phyloP scores from a whole-genome alignment of 2,888 invertebrate species.

The Scrobipalpa costella region DNA sequence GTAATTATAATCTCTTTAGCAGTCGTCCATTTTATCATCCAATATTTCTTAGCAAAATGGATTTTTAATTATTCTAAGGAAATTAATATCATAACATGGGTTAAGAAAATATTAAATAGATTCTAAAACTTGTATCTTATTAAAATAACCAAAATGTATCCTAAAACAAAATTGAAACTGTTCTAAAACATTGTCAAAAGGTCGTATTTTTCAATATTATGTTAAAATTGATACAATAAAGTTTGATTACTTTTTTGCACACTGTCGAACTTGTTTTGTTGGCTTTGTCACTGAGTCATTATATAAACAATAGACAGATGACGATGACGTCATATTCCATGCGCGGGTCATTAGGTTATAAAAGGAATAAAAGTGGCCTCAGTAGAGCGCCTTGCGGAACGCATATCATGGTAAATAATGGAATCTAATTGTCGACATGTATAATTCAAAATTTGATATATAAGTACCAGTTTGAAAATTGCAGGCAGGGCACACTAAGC shows the following conservation, averaged over 20 bases:
- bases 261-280: not conserved
- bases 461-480: not conserved
- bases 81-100: no score
- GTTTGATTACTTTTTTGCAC: not conserved
- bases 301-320: not conserved
- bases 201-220: not conserved
- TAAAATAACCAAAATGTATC: no score
- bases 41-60: not conserved
- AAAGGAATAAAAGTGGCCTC: not conserved
- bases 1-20: not conserved
- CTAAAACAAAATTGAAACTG: no score
- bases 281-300: not conserved
- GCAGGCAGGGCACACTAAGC: no score
- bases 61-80: constrained; percentile 5
- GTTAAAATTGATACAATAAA: not conserved
- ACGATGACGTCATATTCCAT: not conserved
- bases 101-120: not conserved
- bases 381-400: constrained; percentile 2
- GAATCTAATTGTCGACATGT: no score
- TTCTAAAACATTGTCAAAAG: no score
- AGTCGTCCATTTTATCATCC: not conserved
- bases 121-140: no score
- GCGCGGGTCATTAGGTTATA: not conserved
- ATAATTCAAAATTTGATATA: no score
- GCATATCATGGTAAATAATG: not conserved